Percentiles rank a stretch among this genome's conserved stretches.
These are phyloP conservation scores for Eupsittula cactorum DNA, from an alignment of 2,113 vertebrate genomes.

Conservation along the genomic window DNA sequence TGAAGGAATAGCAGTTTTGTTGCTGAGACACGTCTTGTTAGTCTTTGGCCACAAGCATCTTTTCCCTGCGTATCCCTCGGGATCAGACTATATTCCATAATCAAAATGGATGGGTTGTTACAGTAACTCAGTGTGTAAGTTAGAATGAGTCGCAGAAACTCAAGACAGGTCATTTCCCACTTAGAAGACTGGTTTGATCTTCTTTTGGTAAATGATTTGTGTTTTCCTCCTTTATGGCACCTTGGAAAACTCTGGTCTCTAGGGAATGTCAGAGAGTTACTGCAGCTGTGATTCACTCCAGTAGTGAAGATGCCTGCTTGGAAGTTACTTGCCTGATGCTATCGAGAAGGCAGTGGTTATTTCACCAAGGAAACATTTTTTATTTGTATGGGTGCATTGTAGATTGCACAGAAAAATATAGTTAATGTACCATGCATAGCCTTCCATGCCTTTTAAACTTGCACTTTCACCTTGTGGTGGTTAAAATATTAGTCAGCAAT, in stretches of 20 bases:
- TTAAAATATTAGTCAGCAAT: constrained; percentile 51
- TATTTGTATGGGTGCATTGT: constrained; percentile 3
- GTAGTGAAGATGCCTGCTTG: background rate
- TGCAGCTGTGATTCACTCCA: background rate
- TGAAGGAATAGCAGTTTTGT: background rate
- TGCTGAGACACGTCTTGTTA: background rate
- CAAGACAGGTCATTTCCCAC: background rate
- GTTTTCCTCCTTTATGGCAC: background rate
- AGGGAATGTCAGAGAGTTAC: background rate
- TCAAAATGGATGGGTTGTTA: background rate
- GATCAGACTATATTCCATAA: background rate
- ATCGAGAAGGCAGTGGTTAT: background rate
- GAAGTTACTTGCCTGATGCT: background rate
- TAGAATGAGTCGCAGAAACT: background rate
- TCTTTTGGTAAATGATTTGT: background rate
- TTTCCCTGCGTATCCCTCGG: background rate
- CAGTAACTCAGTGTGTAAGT: background rate
- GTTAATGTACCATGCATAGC: constrained; percentile 25
- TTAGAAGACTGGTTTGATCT: background rate
- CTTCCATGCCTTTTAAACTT: constrained; percentile 15
- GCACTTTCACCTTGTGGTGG: background rate
- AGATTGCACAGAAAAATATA: constrained; percentile 8
- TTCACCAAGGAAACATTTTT: constrained; percentile 30
- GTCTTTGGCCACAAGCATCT: background rate
- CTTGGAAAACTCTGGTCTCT: background rate